These are phyloP conservation scores for Chlorospingus flavigularis DNA, from an alignment of 2,797 vertebrate species.

Conservation along the genomic window DNA sequence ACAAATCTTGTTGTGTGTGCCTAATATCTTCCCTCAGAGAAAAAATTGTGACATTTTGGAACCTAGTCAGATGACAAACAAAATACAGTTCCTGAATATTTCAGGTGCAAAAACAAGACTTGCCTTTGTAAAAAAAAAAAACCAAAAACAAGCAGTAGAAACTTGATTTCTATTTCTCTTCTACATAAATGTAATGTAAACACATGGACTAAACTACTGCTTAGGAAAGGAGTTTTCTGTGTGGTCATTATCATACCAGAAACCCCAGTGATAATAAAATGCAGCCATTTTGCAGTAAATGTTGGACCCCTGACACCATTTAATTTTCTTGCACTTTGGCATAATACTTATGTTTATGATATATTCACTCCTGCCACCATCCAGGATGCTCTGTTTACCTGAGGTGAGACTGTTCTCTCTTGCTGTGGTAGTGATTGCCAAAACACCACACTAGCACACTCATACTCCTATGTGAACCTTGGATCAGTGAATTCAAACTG, in stretches of 20 bases:
- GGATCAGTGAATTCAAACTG: neutral
- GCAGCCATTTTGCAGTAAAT: neutral
- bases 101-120: neutral
- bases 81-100: neutral
- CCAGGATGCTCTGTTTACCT: neutral
- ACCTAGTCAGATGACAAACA: neutral
- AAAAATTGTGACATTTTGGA: neutral
- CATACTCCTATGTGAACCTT: neutral
- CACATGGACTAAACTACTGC: neutral
- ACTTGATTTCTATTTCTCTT: neutral
- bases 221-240: neutral
- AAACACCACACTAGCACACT: neutral
- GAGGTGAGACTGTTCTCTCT: neutral
- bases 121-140: neutral
- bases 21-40: neutral
- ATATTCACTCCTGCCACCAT: neutral
- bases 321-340: neutral
- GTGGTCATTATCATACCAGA: neutral
- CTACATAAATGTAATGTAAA: neutral
- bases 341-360: neutral
- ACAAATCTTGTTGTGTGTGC: neutral
- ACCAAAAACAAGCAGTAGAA: neutral
- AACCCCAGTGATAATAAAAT: neutral
- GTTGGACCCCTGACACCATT: neutral
- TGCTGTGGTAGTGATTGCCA: neutral